Base-by-base conservation (phyloP, 2,797 vertebrate species). In the Lithobates sylvaticus region DNA sequence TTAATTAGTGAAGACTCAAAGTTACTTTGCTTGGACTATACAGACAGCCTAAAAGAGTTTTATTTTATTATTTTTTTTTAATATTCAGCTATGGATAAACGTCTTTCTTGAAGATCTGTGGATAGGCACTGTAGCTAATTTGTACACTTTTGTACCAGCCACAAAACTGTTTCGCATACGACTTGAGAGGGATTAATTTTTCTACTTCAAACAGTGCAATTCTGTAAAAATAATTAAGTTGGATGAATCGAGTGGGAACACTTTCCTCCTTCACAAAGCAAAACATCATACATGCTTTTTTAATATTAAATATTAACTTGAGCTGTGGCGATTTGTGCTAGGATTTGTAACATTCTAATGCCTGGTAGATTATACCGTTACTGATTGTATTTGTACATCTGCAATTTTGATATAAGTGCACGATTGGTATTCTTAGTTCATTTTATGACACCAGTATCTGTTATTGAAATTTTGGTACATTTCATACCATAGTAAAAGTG, bases 181-280 rank as follows among this genome's bases (percentile, higher is more conserved):
- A 85, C 84, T 74, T 72, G 72, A 85, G 58, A 78, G 76, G 84
- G 84, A 85, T 85, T 85, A 85, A 73, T 79, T 80, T 78, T 84
- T 76, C 65, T 78, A 79, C 84, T 85, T 85, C 77, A 85, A 85
- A 79, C 54, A 80, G 34, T 65, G 84, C 34, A 80, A 85, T 80
- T 85, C 71, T 65, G 34, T 71, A 85, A 77, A 85, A 85, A 85
- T 85, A 79, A 85, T 85, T 79, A 84, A 84, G 50, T 78, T 50
- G 54, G 67, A 78, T 72, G 58, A 29, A 84, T 78, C 39, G 83
- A 78, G 83, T 58, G 64, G 21, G 69, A 78, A 78, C 68, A 72
- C 83, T 84, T 27, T 16, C 67, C 74, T 69, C 50, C 65, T 44
- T 71, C 76, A 72, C 76, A 85, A 78, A 78, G 83, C 76, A 85